Conservation (phyloP, 2,888 invertebrate species). For the Tachina grossa region DNA sequence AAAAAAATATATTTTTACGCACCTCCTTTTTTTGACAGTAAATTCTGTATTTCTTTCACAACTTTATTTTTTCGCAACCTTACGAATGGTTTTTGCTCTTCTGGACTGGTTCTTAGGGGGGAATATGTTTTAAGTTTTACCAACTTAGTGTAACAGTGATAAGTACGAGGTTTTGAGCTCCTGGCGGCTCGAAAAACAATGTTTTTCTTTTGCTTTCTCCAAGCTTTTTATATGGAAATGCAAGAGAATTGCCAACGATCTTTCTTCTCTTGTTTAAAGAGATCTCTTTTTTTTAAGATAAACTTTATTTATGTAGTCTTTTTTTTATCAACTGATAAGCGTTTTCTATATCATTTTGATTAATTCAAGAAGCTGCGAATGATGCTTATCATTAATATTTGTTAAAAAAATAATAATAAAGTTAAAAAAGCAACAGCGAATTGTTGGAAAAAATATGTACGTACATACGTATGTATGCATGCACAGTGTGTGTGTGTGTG, state of each 20-base stretch:
- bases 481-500: no score
- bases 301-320: slow-evolving; percentile 33
- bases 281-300: slow-evolving; percentile 28
- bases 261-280: not conserved
- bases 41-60: slow-evolving; percentile 92
- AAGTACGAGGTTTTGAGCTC: slow-evolving; percentile 67
- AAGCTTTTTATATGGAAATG: slow-evolving; percentile 67
- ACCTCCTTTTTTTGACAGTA: slow-evolving; percentile 76
- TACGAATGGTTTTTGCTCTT: slow-evolving; percentile 92
- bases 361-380: slow-evolving; percentile 67
- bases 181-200: slow-evolving; percentile 73
- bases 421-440: not conserved
- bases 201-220: slow-evolving; percentile 28
- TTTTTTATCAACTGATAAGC: slow-evolving; percentile 53
- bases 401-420: slow-evolving; percentile 20
- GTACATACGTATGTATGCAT: not conserved
- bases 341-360: slow-evolving; percentile 35
- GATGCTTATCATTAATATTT: slow-evolving; percentile 66
- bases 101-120: slow-evolving; percentile 50
- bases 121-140: slow-evolving; percentile 48
- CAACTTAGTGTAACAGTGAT: slow-evolving; percentile 55
- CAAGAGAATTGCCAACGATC: slow-evolving; percentile 8
- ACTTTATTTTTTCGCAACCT: slow-evolving; percentile 87
- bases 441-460: slow-evolving; percentile 2
- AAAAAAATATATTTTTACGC: slow-evolving; percentile 43